Conservation (phyloP, 2,113 vertebrate genomes). For the Microtus richardsoni region DNA sequence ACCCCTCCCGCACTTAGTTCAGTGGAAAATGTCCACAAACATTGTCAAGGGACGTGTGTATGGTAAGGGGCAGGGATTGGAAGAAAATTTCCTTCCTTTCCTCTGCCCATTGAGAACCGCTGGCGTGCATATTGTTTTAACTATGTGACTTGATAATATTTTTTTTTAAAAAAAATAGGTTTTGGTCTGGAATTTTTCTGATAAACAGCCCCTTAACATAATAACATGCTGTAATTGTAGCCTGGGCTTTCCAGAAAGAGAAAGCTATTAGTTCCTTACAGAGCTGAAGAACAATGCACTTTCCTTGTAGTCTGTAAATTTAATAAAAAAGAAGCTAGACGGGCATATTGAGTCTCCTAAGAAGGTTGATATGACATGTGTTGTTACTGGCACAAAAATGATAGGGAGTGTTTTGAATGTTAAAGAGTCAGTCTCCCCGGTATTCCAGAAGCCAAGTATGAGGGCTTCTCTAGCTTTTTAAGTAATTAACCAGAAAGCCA, state of each 20-base stretch:
- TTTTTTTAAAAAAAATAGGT: background rate
- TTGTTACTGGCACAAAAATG: conserved; percentile 65
- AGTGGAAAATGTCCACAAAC: conserved; percentile 9
- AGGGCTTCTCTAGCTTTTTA: conserved; percentile 56
- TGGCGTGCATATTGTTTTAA: conserved; percentile 18
- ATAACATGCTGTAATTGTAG: conserved; percentile 27
- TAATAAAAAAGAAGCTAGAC: conserved; percentile 60
- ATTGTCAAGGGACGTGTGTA: background rate
- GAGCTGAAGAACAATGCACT: conserved; percentile 17
- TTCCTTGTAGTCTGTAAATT: conserved; percentile 46
- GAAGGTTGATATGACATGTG: conserved; percentile 55
- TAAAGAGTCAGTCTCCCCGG: conserved; percentile 47
- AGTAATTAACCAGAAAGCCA: conserved; percentile 73
- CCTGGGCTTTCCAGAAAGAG: background rate
- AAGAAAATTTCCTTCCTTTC: background rate
- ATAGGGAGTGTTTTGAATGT: conserved; percentile 61
- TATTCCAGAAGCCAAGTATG: conserved; percentile 35
- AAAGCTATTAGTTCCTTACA: background rate
- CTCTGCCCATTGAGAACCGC: background rate
- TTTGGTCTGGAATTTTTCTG: conserved; percentile 40
- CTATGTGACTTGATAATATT: background rate
- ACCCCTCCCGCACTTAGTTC: background rate
- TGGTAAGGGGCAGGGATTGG: background rate
- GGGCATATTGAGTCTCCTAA: conserved; percentile 42
- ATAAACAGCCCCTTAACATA: conserved; percentile 45